Conservation (phyloP, 2,113 vertebrate genomes). For the Galbula dea region DNA sequence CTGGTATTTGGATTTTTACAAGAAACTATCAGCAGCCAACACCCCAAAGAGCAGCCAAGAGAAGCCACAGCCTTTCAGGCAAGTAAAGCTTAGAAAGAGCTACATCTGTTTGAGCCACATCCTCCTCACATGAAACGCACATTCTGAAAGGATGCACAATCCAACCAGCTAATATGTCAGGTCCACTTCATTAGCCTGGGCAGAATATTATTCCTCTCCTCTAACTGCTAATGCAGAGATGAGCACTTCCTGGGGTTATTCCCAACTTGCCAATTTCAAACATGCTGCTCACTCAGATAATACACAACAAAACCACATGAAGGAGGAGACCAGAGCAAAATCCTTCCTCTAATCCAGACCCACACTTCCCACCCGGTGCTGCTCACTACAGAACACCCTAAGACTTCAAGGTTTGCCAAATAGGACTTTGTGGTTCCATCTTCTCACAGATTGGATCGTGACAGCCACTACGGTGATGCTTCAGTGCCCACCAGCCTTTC, state of each 20-base stretch:
- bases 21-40: not conserved
- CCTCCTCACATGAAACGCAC: not conserved
- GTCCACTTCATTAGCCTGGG: not conserved
- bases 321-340: not conserved
- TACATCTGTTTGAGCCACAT: not conserved
- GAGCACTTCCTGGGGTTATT: not conserved
- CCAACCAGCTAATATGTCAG: not conserved
- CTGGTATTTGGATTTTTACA: not conserved
- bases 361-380: not conserved
- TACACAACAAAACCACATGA: not conserved
- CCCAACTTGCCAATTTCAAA: not conserved
- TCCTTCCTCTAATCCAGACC: not conserved
- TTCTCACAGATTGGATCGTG: not conserved
- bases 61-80: not conserved
- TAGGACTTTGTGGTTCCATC: not conserved
- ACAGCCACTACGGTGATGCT: not conserved
- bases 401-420: not conserved
- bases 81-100: not conserved
- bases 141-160: not conserved
- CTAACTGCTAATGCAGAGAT: not conserved
- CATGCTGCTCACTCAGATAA: not conserved
- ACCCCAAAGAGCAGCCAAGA: not conserved
- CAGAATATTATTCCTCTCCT: conserved; percentile 20
- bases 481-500: not conserved
- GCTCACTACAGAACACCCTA: not conserved